A percentile compares a stretch with the other conserved stretches of the same genome.
Evolutionary conservation across 2,888 invertebrate genomes (phyloP).

Genomic region (Lycocerus yunnanus): DNA sequence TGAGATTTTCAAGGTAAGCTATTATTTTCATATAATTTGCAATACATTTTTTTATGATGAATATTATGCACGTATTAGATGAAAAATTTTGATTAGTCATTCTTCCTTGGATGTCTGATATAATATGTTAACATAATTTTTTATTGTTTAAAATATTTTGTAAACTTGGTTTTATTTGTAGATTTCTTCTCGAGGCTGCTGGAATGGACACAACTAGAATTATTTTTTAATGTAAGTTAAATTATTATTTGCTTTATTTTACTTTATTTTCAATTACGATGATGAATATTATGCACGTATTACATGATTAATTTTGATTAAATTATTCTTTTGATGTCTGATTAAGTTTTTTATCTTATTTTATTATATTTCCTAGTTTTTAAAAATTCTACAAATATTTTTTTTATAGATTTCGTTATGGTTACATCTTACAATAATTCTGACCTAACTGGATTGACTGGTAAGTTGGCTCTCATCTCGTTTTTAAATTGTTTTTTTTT

Average conservation of each 20-base stretch:
- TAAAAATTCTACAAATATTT: background rate
- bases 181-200: background rate
- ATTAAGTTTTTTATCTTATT: constrained; percentile 11
- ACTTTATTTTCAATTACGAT: background rate
- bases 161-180: background rate
- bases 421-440: background rate
- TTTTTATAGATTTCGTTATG: constrained; percentile 17
- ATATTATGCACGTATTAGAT: constrained; percentile 30
- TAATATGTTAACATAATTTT: background rate
- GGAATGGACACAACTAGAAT: background rate
- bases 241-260: background rate
- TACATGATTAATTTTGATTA: constrained; percentile 12
- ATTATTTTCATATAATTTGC: too few relatives aligned
- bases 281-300: constrained; percentile 25
- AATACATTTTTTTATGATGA: too few relatives aligned
- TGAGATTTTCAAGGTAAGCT: too few relatives aligned
- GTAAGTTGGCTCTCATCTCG: background rate
- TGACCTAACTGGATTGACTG: background rate
- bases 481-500: background rate
- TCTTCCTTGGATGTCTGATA: constrained; percentile 52
- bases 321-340: constrained; percentile 49
- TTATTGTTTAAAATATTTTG: too few relatives aligned
- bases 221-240: background rate
- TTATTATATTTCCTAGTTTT: background rate
- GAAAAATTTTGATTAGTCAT: background rate